Conservation (phyloP, 2,113 vertebrate species). For the Protobothrops mucrosquamatus region DNA sequence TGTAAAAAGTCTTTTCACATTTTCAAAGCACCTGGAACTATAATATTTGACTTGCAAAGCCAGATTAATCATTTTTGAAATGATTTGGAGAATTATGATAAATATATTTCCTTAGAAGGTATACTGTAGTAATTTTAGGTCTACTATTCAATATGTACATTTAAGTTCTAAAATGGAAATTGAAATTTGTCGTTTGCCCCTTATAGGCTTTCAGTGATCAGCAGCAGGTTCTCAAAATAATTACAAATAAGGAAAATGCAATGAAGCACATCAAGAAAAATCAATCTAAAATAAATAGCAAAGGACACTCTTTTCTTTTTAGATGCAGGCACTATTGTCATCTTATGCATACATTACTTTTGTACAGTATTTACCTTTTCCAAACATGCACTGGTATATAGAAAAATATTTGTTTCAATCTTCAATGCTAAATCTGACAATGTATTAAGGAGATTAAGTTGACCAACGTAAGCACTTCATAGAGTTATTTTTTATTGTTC, state of each 20-base stretch:
- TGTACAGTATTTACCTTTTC: not conserved
- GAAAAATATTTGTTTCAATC: not conserved
- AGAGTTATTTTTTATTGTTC: not conserved
- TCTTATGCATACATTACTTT: not conserved
- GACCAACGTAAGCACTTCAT: not conserved
- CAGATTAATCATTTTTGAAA: not conserved
- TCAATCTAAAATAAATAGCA: not conserved
- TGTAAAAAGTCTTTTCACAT: conserved; percentile 31
- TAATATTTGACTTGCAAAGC: not conserved
- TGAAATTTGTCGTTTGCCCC: not conserved
- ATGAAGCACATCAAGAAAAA: not conserved
- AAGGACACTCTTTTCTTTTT: not conserved
- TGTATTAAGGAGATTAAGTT: not conserved
- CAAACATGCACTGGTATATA: not conserved
- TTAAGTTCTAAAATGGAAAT: not conserved
- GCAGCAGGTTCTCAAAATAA: not conserved
- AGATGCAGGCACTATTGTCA: not conserved
- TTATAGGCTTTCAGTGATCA: not conserved
- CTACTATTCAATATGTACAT: not conserved
- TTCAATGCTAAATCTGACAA: not conserved
- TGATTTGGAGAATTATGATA: not conserved
- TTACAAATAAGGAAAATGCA: not conserved
- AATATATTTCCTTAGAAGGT: not conserved
- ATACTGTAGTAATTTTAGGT: not conserved
- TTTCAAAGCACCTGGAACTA: not conserved